These are phyloP conservation scores for Spilogale gracilis DNA, from an alignment of 2,113 vertebrate species.

Conservation along the genomic window DNA sequence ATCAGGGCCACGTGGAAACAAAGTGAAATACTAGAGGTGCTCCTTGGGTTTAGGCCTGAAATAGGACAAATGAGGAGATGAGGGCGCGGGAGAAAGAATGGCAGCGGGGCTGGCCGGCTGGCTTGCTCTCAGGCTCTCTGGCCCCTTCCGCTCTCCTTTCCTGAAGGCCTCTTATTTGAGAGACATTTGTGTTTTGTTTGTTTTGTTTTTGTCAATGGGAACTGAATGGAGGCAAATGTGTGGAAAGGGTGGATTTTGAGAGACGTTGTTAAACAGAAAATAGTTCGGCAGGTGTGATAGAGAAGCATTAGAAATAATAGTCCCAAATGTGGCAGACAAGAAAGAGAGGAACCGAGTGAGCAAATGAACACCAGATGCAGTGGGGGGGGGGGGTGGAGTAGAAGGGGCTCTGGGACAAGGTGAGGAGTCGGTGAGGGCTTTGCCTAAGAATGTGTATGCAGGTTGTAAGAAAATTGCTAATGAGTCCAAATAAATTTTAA, in stretches of 20 bases:
- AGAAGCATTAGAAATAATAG: not conserved
- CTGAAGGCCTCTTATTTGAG: conserved; percentile 5
- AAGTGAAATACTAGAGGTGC: not conserved
- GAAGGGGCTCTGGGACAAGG: not conserved
- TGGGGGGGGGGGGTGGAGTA: fast-evolving
- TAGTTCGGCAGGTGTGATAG: not conserved
- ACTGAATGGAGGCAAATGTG: conserved; percentile 2
- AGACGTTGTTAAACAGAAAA: not conserved
- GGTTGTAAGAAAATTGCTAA: not conserved
- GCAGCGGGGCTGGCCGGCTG: fast-evolving
- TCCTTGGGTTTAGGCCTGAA: not conserved
- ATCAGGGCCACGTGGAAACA: not conserved
- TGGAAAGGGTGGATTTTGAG: not conserved
- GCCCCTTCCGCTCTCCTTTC: not conserved
- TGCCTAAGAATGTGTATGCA: not conserved
- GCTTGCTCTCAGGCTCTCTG: not conserved
- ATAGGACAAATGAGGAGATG: conserved; percentile 15
- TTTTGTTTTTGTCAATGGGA: not conserved
- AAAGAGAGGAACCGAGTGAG: not conserved
- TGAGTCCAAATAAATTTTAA: not conserved
- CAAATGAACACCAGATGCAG: fast-evolving
- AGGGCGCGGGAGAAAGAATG: not conserved
- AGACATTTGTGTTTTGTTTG: not conserved
- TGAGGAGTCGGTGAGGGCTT: not conserved
- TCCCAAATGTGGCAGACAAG: no score